phyloP scores from a whole-genome alignment of 2,797 vertebrate genomes.

The Remorina albescens region DNA sequence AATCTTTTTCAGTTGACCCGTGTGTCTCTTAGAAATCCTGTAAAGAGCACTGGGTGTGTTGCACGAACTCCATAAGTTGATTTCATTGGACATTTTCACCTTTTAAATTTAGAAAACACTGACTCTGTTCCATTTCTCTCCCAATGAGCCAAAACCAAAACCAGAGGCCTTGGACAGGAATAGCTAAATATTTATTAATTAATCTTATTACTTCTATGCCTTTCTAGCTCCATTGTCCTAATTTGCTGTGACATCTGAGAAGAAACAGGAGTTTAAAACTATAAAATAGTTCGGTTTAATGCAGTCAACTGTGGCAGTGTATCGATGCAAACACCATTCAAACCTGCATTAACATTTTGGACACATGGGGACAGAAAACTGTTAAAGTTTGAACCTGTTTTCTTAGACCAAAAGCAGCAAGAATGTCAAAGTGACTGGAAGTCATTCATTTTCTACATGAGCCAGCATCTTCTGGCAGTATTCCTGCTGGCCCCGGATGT shows the following conservation, averaged over 20 bases:
- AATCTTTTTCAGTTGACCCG: constrained; percentile 1
- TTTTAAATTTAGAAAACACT: neutral
- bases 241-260: neutral
- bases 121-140: neutral
- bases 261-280: too few species aligned
- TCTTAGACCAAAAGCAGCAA: too few species aligned
- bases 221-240: too few species aligned
- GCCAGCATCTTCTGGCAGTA: too few species aligned
- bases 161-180: neutral
- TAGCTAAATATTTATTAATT: neutral
- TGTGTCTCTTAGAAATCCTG: neutral
- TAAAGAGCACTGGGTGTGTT: too few species aligned
- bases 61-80: neutral
- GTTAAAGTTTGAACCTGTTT: neutral
- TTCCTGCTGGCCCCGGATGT: too few species aligned
- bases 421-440: too few species aligned
- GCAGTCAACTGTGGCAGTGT: neutral
- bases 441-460: too few species aligned
- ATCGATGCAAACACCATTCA: neutral
- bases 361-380: neutral
- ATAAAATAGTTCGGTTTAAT: neutral
- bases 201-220: neutral
- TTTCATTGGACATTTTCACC: neutral
- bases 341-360: neutral
- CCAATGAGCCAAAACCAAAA: neutral